Conservation (phyloP, 2,888 invertebrate species). For the Coenonympha glycerion region DNA sequence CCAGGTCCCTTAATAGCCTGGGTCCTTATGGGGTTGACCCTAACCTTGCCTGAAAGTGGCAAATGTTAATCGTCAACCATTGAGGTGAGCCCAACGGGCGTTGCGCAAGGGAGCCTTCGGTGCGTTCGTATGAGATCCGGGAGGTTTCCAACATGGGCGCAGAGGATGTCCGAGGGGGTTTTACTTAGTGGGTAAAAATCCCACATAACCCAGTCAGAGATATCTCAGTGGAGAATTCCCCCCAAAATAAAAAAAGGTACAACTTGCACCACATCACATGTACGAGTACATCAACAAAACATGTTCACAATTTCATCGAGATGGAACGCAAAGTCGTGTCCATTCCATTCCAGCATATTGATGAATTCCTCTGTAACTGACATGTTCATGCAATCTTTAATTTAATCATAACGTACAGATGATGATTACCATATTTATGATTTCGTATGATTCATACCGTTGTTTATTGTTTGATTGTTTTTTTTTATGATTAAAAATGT, state of each 20-base stretch:
- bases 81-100: too few species aligned
- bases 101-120: too few species aligned
- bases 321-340: conserved; percentile 4
- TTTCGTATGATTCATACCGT: conserved; percentile 2
- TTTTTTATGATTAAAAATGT: background rate
- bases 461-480: background rate
- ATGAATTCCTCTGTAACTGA: conserved; percentile 4
- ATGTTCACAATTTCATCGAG: background rate
- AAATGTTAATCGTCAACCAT: too few species aligned
- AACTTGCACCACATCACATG: background rate
- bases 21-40: too few species aligned
- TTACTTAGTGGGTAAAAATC: too few species aligned
- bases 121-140: too few species aligned
- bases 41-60: too few species aligned
- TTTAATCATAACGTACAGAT: conserved; percentile 9
- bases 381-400: conserved; percentile 5
- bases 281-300: background rate
- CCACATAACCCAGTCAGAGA: too few species aligned
- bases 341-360: background rate
- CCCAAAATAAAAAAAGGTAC: background rate
- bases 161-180: too few species aligned
- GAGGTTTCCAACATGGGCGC: too few species aligned
- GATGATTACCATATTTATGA: conserved; percentile 2
- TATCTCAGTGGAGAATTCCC: too few species aligned
- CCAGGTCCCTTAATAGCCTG: too few species aligned